Percentiles rank a stretch among this genome's conserved stretches.
These are phyloP conservation scores for Spilarctia lutea DNA, from an alignment of 2,888 invertebrate species.

Conservation along the genomic window DNA sequence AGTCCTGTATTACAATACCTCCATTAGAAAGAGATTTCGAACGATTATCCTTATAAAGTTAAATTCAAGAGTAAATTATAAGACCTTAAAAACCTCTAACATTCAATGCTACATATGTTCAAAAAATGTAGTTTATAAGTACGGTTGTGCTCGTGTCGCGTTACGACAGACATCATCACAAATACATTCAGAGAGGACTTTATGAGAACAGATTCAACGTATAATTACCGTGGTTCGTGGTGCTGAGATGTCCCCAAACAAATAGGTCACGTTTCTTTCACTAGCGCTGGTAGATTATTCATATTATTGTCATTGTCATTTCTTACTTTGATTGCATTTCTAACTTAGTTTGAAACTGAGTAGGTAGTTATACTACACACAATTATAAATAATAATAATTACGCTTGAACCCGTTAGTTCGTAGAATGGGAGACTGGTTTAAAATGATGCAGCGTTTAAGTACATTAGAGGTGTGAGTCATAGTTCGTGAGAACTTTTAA, in stretches of 20 bases:
- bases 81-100: background rate
- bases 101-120: conserved; percentile 6
- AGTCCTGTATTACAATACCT: background rate
- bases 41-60: background rate
- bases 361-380: background rate
- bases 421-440: conserved; percentile 57
- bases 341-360: conserved; percentile 38
- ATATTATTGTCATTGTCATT: conserved; percentile 62
- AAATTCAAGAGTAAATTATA: background rate
- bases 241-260: conserved; percentile 64
- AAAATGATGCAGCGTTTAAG: conserved; percentile 57
- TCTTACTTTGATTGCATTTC: conserved; percentile 66
- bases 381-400: conserved; percentile 48
- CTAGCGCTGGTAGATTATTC: conserved; percentile 55
- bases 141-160: conserved; percentile 11
- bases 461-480: conserved; percentile 60
- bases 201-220: conserved; percentile 69
- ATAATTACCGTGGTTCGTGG: conserved; percentile 58
- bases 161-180: conserved; percentile 46
- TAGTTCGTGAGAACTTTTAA: conserved; percentile 52
- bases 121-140: conserved; percentile 20
- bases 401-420: conserved; percentile 56
- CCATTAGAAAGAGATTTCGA: background rate
- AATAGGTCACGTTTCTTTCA: conserved; percentile 65
- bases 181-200: conserved; percentile 57